phyloP scores from a whole-genome alignment of 2,888 invertebrate genomes.

The Standfussiana lucernea region DNA sequence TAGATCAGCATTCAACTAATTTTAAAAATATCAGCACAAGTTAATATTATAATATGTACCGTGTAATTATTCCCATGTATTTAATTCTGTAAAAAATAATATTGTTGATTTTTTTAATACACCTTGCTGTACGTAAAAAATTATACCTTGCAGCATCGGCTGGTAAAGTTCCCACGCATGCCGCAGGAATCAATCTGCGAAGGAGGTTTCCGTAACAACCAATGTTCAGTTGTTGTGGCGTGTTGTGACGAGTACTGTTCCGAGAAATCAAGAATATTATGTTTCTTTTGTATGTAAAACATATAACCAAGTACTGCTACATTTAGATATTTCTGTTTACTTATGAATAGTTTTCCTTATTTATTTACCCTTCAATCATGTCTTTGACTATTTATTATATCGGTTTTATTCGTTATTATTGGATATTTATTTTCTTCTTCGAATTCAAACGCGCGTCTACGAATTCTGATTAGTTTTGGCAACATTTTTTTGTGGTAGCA shows the following conservation, averaged over 20 bases:
- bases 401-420: slow-evolving; percentile 21
- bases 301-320: background rate
- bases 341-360: slow-evolving; percentile 32
- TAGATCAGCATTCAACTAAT: background rate
- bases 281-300: slow-evolving; percentile 22
- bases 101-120: background rate
- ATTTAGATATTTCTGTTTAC: slow-evolving; percentile 5
- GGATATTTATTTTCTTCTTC: slow-evolving; percentile 9
- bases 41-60: too few relatives aligned
- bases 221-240: background rate
- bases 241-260: background rate
- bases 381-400: slow-evolving; percentile 12
- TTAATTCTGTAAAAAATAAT: background rate
- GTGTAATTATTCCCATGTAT: background rate
- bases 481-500: slow-evolving; percentile 5
- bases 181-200: slow-evolving; percentile 28
- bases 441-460: background rate
- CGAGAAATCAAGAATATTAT: slow-evolving; percentile 20
- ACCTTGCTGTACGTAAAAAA: background rate
- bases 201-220: slow-evolving; percentile 19
- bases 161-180: slow-evolving; percentile 41
- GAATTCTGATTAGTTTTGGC: slow-evolving; percentile 7
- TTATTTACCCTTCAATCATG: slow-evolving; percentile 19
- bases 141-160: slow-evolving; percentile 7
- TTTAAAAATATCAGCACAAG: background rate